Evolutionary conservation across 2,113 vertebrate species (phyloP), one percentile per base, ranked within the genome.

Genomic region (Aviceda subcristata): DNA sequence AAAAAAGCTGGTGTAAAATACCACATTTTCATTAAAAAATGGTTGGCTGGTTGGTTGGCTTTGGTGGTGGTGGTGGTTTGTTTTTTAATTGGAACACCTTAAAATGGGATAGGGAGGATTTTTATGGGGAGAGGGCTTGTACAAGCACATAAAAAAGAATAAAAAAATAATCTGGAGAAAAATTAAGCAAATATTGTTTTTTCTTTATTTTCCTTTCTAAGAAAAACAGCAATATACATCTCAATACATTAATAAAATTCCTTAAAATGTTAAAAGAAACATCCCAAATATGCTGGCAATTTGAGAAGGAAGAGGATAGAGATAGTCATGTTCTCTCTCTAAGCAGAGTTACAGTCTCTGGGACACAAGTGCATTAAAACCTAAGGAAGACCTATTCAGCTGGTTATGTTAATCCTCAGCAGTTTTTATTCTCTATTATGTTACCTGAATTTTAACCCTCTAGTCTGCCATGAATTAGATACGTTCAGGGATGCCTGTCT

Each of bases 21-120:
- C 1, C 0, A 3, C 41, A 39, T 62, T 78, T 88, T 55, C 8
- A 22, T 68, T 55, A 17, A 20, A 11, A 75, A 38, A 36, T 63
- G 0, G 0, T 24, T 64, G 15, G 1, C 16, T 63, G 9, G 5
- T 64, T 57, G 5, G 1, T 16, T 79, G 9, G 10, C 5, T 39
- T 69, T 48, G 4, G 1, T 6, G 2, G 3, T n/a, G 11, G 5
- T 80, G 30, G 12, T 69, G 9, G 4, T 27, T 34, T 64, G 0
- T 4, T 63, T 91, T 62, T 45, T 43, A 38, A 14, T 32, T 69
- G 10, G 13, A 87, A 50, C 3, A 29, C 3, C 8, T 29, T 6
- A 62, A 84, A 73, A 75, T 30, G 9, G 4, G 5, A 7, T 22
- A 63, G 11, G 4, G 3, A 64, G 1, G 4, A 46, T 29, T 64